phyloP scores from a whole-genome alignment of 2,888 invertebrate species.

The Pharmacophagus antenor region DNA sequence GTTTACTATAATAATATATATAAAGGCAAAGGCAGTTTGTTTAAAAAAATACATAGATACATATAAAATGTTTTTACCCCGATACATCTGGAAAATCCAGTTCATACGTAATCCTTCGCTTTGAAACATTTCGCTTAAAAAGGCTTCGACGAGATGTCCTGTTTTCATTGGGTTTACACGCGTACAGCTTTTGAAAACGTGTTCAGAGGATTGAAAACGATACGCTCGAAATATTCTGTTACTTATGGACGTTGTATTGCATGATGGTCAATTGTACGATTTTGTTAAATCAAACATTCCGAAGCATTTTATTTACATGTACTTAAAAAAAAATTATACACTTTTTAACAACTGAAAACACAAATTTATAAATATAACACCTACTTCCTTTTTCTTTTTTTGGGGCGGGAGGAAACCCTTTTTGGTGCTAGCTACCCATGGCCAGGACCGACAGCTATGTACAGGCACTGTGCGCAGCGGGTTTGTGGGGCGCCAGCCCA shows the following conservation, averaged over 20 bases:
- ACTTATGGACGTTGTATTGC: conserved; percentile 2
- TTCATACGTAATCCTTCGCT: conserved; percentile 18
- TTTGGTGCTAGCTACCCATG: too few species aligned
- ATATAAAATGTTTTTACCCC: not conserved
- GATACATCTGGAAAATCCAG: conserved; percentile 5
- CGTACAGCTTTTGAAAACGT: conserved; percentile 16
- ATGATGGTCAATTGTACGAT: not conserved
- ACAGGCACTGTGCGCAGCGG: too few species aligned
- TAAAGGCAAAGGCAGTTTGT: not conserved
- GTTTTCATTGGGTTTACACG: conserved; percentile 23
- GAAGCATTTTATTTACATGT: not conserved
- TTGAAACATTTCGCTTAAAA: conserved; percentile 23
- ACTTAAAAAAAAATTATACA: not conserved
- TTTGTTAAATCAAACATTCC: not conserved
- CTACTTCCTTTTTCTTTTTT: too few species aligned
- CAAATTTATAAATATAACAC: too few species aligned
- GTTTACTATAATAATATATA: too few species aligned
- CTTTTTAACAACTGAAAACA: not conserved
- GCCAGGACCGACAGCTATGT: too few species aligned
- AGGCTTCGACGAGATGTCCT: conserved; percentile 23
- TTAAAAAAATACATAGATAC: conserved; percentile 1
- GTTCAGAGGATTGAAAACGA: conserved; percentile 17
- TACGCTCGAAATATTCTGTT: conserved; percentile 11
- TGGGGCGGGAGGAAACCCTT: too few species aligned
- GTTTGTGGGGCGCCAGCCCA: too few species aligned